These are phyloP conservation scores for Aramus guarauna DNA, from an alignment of 2,113 vertebrate genomes.

Conservation along the genomic window DNA sequence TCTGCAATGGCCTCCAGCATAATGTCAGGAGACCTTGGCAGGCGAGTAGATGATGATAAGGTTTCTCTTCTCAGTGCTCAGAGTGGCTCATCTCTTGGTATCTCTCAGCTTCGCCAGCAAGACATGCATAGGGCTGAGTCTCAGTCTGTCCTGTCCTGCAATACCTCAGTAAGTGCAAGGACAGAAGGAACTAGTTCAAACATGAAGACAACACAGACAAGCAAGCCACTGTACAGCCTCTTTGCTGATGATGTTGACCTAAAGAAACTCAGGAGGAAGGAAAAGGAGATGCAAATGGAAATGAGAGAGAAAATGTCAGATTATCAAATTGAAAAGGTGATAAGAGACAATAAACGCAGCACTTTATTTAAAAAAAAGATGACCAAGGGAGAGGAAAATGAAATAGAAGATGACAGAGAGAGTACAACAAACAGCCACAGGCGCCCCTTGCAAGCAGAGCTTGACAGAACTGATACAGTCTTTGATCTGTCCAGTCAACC, in stretches of 20 bases:
- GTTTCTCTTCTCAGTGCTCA: conserved; percentile 75
- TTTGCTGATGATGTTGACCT: conserved; percentile 91
- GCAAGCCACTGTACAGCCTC: conserved; percentile 89
- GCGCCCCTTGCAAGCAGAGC: neutral
- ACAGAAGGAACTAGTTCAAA: conserved; percentile 53
- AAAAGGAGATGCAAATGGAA: conserved; percentile 86
- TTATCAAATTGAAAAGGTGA: conserved; percentile 89
- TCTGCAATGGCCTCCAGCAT: conserved; percentile 73
- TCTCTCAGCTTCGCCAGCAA: conserved; percentile 50
- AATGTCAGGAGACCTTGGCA: conserved; percentile 47
- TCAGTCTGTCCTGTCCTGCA: conserved; percentile 76
- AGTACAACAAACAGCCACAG: conserved; percentile 38
- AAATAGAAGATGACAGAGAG: conserved; percentile 38
- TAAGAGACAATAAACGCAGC: conserved; percentile 90
- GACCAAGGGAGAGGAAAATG: conserved; percentile 74
- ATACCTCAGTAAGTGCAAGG: neutral
- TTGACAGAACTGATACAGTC: conserved; percentile 53
- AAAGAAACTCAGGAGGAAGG: conserved; percentile 82
- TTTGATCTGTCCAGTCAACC: conserved; percentile 57
- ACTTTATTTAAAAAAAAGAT: conserved; percentile 94
- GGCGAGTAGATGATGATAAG: conserved; percentile 77
- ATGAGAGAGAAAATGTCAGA: conserved; percentile 87
- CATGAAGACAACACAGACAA: conserved; percentile 80
- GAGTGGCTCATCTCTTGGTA: conserved; percentile 72
- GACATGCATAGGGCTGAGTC: conserved; percentile 25